Percentiles rank a stretch among this genome's conserved stretches.
Evolutionary conservation across 2,797 vertebrate genomes (phyloP).

Genomic region (Falco columbarius): DNA sequence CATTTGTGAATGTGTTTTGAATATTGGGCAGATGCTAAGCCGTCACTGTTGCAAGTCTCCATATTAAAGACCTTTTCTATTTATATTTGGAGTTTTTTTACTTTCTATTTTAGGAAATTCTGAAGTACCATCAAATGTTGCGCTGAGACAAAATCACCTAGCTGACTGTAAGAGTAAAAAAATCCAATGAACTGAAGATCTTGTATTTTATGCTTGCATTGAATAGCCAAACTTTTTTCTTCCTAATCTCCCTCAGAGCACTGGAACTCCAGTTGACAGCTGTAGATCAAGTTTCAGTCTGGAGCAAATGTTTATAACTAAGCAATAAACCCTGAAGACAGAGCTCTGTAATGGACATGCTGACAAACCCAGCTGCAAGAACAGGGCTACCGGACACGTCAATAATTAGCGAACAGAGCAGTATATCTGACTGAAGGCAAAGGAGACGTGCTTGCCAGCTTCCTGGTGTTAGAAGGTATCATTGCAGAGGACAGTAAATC

Average conservation of each 20-base stretch:
- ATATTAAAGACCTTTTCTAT: not conserved
- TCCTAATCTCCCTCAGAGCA: not conserved
- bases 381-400: not conserved
- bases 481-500: not conserved
- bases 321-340: not conserved
- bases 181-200: not conserved
- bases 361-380: not conserved
- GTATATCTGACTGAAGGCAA: not conserved
- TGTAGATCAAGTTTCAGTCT: conserved; percentile 22
- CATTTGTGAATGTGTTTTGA: not conserved
- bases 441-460: not conserved
- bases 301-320: conserved; percentile 2
- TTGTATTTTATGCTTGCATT: not conserved
- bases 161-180: not conserved
- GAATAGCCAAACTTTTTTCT: not conserved
- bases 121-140: not conserved
- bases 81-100: not conserved
- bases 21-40: not conserved
- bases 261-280: not conserved
- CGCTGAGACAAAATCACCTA: not conserved
- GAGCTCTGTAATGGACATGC: not conserved
- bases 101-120: not conserved
- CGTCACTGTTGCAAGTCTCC: not conserved
- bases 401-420: not conserved
- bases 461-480: not conserved